phyloP scores from a whole-genome alignment of 2,797 vertebrate genomes.

The Picus viridis region DNA sequence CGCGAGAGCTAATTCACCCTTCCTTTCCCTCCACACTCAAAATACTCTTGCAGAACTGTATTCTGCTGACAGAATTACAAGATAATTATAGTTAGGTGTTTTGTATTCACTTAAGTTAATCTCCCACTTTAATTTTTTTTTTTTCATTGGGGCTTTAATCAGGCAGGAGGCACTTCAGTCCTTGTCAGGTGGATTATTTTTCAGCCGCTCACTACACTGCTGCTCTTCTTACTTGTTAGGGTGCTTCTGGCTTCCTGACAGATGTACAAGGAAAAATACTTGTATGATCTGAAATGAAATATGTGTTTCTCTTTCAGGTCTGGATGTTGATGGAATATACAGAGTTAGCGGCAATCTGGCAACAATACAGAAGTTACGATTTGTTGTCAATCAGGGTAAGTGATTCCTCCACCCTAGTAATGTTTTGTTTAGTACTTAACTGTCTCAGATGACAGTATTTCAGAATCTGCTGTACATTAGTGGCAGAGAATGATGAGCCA shows the following conservation, averaged over 20 bases:
- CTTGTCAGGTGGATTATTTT: conserved; percentile 68
- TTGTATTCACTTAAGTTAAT: conserved; percentile 57
- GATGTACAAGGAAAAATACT: conserved; percentile 55
- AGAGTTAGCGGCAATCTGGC: conserved; percentile 91
- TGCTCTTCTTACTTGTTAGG: conserved; percentile 33
- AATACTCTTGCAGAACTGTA: background rate
- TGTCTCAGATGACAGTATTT: conserved; percentile 71
- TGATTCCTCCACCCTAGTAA: conserved; percentile 71
- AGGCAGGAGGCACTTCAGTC: conserved; percentile 7
- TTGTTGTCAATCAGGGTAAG: conserved; percentile 91
- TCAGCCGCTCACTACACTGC: background rate
- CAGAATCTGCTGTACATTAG: conserved; percentile 58
- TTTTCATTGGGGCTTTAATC: conserved; percentile 12
- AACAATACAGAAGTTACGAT: conserved; percentile 91
- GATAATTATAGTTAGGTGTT: conserved; percentile 52
- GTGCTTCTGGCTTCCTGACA: conserved; percentile 62
- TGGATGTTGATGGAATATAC: conserved; percentile 90
- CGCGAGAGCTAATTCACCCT: background rate
- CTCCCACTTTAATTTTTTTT: conserved; percentile 37
- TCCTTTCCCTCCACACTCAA: background rate
- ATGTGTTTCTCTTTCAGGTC: conserved; percentile 80
- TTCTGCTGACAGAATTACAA: conserved; percentile 54
- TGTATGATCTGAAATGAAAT: conserved; percentile 67
- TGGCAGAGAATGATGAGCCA: conserved; percentile 62
- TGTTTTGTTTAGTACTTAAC: conserved; percentile 75